These are phyloP conservation scores for Dendrophyllia cribrosa DNA, from an alignment of 64 coral and sea anemone genomes.

Conservation along the genomic window DNA sequence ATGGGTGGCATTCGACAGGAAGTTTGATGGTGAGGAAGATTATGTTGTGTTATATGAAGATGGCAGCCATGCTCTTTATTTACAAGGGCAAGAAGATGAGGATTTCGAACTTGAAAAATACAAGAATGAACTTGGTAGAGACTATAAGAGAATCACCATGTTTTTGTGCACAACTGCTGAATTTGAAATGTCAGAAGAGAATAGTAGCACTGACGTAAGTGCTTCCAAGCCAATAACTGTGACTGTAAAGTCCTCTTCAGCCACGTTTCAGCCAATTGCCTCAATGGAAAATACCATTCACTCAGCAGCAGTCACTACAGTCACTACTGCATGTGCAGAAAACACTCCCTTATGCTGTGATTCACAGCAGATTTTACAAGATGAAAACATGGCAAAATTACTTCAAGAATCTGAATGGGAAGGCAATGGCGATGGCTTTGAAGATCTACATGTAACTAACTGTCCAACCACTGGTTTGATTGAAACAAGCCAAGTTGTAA, in stretches of 20 bases:
- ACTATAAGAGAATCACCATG: conserved; percentile 65
- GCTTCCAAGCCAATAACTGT: not conserved
- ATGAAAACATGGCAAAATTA: not conserved
- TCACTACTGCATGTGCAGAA: no score
- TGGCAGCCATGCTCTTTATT: conserved; percentile 45
- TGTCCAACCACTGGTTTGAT: not conserved
- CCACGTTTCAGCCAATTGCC: not conserved
- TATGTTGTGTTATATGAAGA: conserved; percentile 60
- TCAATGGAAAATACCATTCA: not conserved
- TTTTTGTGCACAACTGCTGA: conserved; percentile 42
- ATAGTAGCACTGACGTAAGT: not conserved
- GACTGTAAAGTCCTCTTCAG: no score
- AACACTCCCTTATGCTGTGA: no score
- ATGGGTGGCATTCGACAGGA: conserved; percentile 64
- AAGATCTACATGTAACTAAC: not conserved
- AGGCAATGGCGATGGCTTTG: not conserved
- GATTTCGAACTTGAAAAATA: conserved; percentile 60
- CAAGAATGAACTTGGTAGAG: conserved; percentile 67
- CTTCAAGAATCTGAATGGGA: not conserved
- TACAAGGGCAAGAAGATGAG: conserved; percentile 56
- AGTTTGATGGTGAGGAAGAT: conserved; percentile 47
- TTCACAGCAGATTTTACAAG: not conserved
- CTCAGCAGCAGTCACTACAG: not conserved
- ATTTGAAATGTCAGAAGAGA: not conserved
- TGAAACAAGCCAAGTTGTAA: not conserved